Evolutionary conservation across 2,888 invertebrate species (phyloP), one percentile per base, ranked within the genome.

Genomic region (Aporophyla nigra): DNA sequence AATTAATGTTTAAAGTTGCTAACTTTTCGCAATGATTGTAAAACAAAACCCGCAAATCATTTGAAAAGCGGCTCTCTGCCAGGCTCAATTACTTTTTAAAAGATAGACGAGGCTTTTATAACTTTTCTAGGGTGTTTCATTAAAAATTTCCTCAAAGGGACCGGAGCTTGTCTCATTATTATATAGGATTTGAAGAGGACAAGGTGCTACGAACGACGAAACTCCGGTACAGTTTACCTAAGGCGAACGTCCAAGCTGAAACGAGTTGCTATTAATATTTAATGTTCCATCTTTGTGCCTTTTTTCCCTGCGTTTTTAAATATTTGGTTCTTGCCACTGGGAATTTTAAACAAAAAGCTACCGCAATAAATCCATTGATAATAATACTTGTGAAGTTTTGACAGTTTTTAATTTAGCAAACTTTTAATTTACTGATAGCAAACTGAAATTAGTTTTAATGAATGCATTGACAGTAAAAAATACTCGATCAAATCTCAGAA

Each of bases 61-160:
- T 90, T 89, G 89, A 89, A 89, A 88, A 88, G 88, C 82, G 87
- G 80, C 87, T 87, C 89, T 89, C 82, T 86, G 86, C 86, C 88
- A 80, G 86, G 91, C 92, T 94, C 94, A 93, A 94, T 94, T 94
- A 94, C 92, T 91, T 92, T 93, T 92, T 91, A 92, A 93, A 88
- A 94, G 93, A 92, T 92, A 91, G 90, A 89, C 89, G 90, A 87
- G 85, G 91, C 92, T 92, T 93, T 93, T 93, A 92, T 92, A 93
- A 94, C 93, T 91, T 93, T 93, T 92, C 92, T 92, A 92, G 90
- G 92, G 92, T 90, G 93, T 94, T 95, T 95, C 93, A 93, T 94
- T 94, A 93, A 94, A 94, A 94, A 91, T 89, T 92, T 93, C 90
- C 91, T 92, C 91, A 93, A 94, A 94, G 94, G 91, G 90, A 90